Conservation (phyloP, 2,113 vertebrate species). For the Halcyon malimbica region DNA sequence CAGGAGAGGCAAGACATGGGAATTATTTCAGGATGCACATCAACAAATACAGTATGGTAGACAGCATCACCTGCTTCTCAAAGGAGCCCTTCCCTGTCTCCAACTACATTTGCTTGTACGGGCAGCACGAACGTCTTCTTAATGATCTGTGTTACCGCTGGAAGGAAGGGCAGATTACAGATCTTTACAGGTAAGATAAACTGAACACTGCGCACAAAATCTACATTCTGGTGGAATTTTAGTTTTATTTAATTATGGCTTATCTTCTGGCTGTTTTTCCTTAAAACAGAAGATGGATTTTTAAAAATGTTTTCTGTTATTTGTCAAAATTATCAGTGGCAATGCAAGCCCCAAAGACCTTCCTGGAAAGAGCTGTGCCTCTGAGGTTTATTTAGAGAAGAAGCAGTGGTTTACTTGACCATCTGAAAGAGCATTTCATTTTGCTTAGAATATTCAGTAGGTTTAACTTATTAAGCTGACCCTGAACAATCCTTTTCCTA, state of each 20-base stretch:
- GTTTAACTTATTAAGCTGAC: not conserved
- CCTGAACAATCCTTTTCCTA: not conserved
- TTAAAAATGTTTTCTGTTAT: not conserved
- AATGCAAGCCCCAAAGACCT: not conserved
- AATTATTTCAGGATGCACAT: constrained; percentile 88
- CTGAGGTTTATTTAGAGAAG: not conserved
- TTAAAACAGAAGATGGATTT: not conserved
- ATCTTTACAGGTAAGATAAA: constrained; percentile 88
- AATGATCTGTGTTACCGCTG: constrained; percentile 83
- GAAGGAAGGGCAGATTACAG: constrained; percentile 74
- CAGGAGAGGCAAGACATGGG: constrained; percentile 76
- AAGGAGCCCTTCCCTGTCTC: constrained; percentile 80
- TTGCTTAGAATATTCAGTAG: not conserved
- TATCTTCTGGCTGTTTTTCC: not conserved
- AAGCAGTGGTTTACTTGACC: not conserved
- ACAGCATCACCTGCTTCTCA: constrained; percentile 88
- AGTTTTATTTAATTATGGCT: not conserved
- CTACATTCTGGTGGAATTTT: not conserved
- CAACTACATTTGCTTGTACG: constrained; percentile 87
- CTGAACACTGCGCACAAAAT: fast-evolving
- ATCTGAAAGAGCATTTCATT: not conserved
- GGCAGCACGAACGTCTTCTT: constrained; percentile 88
- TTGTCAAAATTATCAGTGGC: not conserved
- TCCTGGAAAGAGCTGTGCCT: not conserved
- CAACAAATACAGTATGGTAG: constrained; percentile 77